A percentile compares a stretch with the other conserved stretches of the same genome.
phyloP scores from a whole-genome alignment of 2,888 invertebrate species.

The Calliopum simillimum region DNA sequence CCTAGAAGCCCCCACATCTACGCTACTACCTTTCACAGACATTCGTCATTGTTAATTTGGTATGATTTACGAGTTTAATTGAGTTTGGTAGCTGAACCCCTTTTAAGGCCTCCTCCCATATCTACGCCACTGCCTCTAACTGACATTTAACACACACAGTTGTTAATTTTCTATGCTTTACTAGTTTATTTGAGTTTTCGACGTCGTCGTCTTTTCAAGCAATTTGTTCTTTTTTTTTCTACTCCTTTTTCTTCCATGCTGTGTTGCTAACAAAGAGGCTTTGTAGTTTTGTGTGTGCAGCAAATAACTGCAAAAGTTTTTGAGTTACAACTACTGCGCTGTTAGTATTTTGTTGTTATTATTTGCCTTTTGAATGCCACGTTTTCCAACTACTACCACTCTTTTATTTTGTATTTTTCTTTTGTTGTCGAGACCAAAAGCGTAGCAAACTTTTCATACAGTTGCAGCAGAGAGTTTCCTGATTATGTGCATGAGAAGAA shows the following conservation, averaged over 20 bases:
- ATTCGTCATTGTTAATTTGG: too few species aligned
- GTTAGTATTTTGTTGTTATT: neutral
- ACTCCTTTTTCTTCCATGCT: neutral
- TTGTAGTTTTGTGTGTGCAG: conserved; percentile 4
- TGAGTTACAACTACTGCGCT: conserved; percentile 8
- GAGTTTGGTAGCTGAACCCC: too few species aligned
- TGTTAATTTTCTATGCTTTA: neutral
- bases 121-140: too few species aligned
- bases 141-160: neutral
- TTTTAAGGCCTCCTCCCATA: too few species aligned
- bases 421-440: neutral
- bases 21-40: too few species aligned
- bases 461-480: conserved; percentile 11
- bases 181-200: neutral
- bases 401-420: neutral
- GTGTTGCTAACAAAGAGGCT: neutral
- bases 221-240: neutral
- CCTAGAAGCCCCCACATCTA: too few species aligned
- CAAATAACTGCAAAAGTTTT: conserved; percentile 22
- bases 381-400: neutral
- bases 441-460: neutral
- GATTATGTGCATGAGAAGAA: neutral
- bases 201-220: neutral
- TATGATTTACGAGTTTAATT: too few species aligned
- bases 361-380: too few species aligned